A percentile compares a stretch with the other conserved stretches of the same genome.
Conservation (phyloP, 2,797 vertebrate genomes). For the Bovichtus variegatus region DNA sequence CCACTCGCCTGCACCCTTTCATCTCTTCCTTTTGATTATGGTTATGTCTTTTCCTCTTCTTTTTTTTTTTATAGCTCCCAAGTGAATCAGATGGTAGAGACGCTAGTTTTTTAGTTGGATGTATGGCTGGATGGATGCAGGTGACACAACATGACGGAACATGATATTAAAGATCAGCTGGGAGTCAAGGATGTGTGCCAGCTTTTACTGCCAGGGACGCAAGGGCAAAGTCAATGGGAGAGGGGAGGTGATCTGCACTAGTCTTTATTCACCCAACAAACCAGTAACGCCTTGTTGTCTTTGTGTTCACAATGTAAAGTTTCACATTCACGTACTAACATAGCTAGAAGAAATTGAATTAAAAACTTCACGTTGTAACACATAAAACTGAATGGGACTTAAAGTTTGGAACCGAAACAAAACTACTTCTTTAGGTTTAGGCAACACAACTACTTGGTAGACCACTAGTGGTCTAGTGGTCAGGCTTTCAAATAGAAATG, state of each 20-base stretch:
- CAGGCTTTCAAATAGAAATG: too few species aligned
- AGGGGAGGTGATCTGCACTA: conserved; percentile 33
- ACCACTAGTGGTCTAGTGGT: too few species aligned
- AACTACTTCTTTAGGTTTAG: too few species aligned
- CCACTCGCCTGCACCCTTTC: conserved; percentile 58
- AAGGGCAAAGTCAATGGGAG: conserved; percentile 39
- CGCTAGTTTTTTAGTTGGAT: not conserved
- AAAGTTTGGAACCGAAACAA: too few species aligned
- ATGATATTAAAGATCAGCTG: conserved; percentile 50
- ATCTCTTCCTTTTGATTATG: conserved; percentile 63
- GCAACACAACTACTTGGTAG: too few species aligned
- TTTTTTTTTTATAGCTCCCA: conserved; percentile 24
- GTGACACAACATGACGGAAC: conserved; percentile 43
- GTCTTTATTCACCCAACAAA: conserved; percentile 19
- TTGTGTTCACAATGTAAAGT: too few species aligned
- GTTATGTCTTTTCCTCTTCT: conserved; percentile 17
- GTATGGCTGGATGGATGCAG: conserved; percentile 1
- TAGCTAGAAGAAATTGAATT: too few species aligned
- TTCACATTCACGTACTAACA: too few species aligned
- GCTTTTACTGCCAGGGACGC: conserved; percentile 45
- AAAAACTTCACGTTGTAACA: too few species aligned
- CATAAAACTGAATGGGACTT: too few species aligned
- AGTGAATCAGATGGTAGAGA: conserved; percentile 25
- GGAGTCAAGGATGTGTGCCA: conserved; percentile 49
- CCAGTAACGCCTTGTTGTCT: too few species aligned